Evolutionary conservation across 1,140 invertebrate genomes (phyloP), one percentile per base, ranked within the genome.

Genomic region (Formica selysi): DNA sequence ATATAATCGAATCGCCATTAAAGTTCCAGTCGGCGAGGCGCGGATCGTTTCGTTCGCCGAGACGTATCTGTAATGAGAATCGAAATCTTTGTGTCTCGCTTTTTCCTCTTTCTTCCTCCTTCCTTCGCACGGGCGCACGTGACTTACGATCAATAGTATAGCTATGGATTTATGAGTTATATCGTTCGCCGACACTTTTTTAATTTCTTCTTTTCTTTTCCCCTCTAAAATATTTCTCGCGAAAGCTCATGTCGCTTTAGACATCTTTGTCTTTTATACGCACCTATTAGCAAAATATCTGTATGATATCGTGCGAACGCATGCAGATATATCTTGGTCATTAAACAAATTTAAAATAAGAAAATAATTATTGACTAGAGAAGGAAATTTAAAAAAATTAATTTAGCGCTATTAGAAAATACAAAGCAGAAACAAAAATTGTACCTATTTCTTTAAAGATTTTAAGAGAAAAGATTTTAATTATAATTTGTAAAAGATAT

Each of bases 51-150:
- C 86, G 70, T 74, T 90, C 85, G 73, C 32, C 44, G 32, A 61
- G 76, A 86, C 86, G 62, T 91, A 93, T 92, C 91, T 92, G 85
- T 91, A 91, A 93, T 91, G 87, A 92, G 86, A 91, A 92, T 92
- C 90, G 88, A 90, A 79, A 86, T 88, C 79, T 76, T 84, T 36
- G 54, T 36, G 32, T 76, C 54, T 81, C 29, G 48, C 41, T 61
- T 85, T 65, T 84, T 84, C 32, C 48, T 62, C 16, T 29, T 19
- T 6, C 32, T 54, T 16, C 59, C 19, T 10, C 26, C 54, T 22
- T 48, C 13, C 44, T 22, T 13, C 29, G 13, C 32, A 38, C 51
- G 6, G 59, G 61, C 54, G 73, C 38, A 80, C 85, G 89, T 86
- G 85, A 83, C 62, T 80, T 85, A 87, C 73, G 73, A 89, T 87